Evolutionary conservation across 2,113 vertebrate species (phyloP), one percentile per base, ranked within the genome.

Genomic region (Paralichthys olivaceus): DNA sequence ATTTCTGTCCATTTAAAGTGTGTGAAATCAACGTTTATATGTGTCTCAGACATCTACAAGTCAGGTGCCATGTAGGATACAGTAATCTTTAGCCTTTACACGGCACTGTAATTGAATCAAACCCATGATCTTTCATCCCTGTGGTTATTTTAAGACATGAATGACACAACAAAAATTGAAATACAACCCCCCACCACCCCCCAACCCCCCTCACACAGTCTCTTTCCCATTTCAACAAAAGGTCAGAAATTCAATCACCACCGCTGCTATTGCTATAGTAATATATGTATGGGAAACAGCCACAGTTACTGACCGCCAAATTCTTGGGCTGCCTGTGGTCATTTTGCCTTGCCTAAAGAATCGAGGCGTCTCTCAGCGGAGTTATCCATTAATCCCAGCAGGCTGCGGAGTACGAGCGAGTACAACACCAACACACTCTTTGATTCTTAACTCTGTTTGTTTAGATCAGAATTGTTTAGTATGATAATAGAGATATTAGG

Each of bases 161-260:
- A 92, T 92, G 90, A 91, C 93, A 93, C 87, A 91, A 92, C 91
- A 92, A 93, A 93, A 94, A 94, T 93, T 91, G 92, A 93, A 94
- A 94, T 92, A 87, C 78, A 69, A 72, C 86, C 77, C 62, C 61
- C 75, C 75, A 72, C 79, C 75, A 72, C 45, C 45, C 45, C 75
- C 14, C 17, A 1, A 4, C 14, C 17, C 17, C 45, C 14, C 45
- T 19, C 45, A 49, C 45, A 17, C 45, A 49, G 17, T 49, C 45
- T 17, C 72, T 79, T 85, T 91, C 88, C 90, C 89, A 94, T 95
- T 94, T 93, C 92, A 90, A 88, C 92, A 91, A 94, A 95, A 95
- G 94, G 94, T 95, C 94, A 95, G 90, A 94, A 94, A 93, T 95
- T 94, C 94, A 93, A 95, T 95, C 92, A 93, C 82, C 91, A 91